Evolutionary conservation across 1,140 invertebrate species (phyloP), one percentile per base, ranked within the genome.

Genomic region (Nautilus pompilius): DNA sequence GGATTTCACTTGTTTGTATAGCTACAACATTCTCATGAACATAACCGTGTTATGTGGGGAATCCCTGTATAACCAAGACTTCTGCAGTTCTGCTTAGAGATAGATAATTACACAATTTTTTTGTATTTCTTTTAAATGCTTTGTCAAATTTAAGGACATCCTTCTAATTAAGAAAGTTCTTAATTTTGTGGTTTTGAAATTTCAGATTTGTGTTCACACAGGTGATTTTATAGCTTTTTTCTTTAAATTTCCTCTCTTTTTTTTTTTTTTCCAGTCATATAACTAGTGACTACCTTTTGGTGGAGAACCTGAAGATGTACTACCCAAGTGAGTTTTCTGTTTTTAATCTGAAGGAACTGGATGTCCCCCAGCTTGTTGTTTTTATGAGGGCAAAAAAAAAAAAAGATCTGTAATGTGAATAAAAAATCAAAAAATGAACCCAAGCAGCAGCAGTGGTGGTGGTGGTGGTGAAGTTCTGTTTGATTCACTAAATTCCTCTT

Each of bases 221-320:
- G 20, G 20, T 13, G 56, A 45, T 60, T 28, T 46, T n/a, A n/a
- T n/a, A n/a, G n/a, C n/a, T n/a, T n/a, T n/a, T n/a, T n/a, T n/a
- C n/a, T n/a, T n/a, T n/a, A n/a, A 41, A 41, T 41, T 41, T 15
- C n/a, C 13, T 53, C 17, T 24, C 48, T 59, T 28, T 34, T 30
- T 58, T 46, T 67, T 29, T 57, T 62, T 64, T 53, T 68, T 74
- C 57, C 68, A 81, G 78, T 55, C 73, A 76, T 67, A 48, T 77
- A 2, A 77, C 71, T 56, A 79, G 80, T 30, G 75, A 78, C 58
- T 68, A 80, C 34, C 34, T 76, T 2, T 55, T 82, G 41, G 51
- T 81, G 59, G 79, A 78, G 63, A 79, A 77, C 67, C 67, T 67
- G 29, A 80, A 79, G 59, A 67, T 69, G 17, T 71, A 75, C 60